Base-by-base conservation (phyloP, 1,140 invertebrate species). In the Copidosoma floridanum region DNA sequence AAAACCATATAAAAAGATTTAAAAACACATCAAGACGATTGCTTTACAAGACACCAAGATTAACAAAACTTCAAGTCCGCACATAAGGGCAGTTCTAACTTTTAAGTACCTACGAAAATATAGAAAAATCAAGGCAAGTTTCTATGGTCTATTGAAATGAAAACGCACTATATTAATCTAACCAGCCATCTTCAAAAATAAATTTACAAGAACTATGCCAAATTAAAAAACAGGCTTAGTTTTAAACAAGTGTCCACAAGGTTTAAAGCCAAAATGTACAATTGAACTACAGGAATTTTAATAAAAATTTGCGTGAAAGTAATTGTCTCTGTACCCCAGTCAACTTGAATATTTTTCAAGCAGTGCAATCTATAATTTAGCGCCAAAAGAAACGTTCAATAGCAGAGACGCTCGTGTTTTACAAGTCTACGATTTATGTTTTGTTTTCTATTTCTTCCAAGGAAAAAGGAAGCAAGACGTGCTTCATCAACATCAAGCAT, bases 71-170 rank as follows among this genome's bases (percentile, higher is more conserved):
- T 2, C n/a, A 18, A 37, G 27, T 40, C 14, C 47, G 18, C 23
- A 14, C 24, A 8, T 50, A 21, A 57, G 37, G 50, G 53, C 41
- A 50, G 14, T 50, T 47, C 41, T 50, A 57, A 48, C 12, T 41
- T 50, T 32, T 8, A 58, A 8, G 5, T 27, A 6, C 7, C 3
- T 41, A 35, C 2, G 11, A 52, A 52, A 40, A 41, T 44, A 46
- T 29, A 55, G 14, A 60, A 54, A 53, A 47, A 46, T n/a, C n/a
- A 60, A 53, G 37, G 48, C 10, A 27, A 21, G n/a, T n/a, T n/a
- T n/a, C n/a, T n/a, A n/a, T n/a, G n/a, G n/a, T n/a, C n/a, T n/a
- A n/a, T n/a, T n/a, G n/a, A 16, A 44, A 20, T 43, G 26, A 44
- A 26, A 59, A 44, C 40, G 43, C 8, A 40, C 7, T n/a, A n/a